Conservation (phyloP, 2,797 vertebrate species). For the Salmo trutta region DNA sequence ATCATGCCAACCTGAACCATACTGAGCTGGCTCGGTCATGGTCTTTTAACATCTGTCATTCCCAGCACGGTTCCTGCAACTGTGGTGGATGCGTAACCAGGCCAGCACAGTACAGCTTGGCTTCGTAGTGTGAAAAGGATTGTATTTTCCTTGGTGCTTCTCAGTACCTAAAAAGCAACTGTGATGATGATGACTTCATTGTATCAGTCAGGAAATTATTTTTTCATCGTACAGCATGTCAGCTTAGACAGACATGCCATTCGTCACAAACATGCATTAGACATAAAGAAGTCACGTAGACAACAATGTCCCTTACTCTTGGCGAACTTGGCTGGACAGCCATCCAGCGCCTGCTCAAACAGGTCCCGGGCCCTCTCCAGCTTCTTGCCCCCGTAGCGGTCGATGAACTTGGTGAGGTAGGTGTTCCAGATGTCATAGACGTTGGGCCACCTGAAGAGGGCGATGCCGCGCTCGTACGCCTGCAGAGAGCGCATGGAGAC, state of each 20-base stretch:
- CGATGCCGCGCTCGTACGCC: conserved; percentile 92
- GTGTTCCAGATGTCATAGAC: conserved; percentile 97
- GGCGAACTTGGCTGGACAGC: conserved; percentile 86
- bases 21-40: too few species aligned
- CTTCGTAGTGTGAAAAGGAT: not conserved
- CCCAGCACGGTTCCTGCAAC: too few species aligned
- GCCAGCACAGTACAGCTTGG: too few species aligned
- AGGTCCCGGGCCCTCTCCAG: conserved; percentile 91
- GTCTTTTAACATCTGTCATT: too few species aligned
- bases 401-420: conserved; percentile 93
- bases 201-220: too few species aligned
- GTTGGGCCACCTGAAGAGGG: conserved; percentile 94
- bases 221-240: too few species aligned
- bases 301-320: conserved; percentile 69
- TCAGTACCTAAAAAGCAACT: not conserved
- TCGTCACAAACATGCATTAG: not conserved
- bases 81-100: too few species aligned
- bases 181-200: too few species aligned
- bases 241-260: not conserved
- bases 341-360: conserved; percentile 91
- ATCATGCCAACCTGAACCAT: too few species aligned
- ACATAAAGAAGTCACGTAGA: too few species aligned
- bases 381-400: conserved; percentile 92
- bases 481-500: conserved; percentile 43
- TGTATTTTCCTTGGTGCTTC: not conserved